Conservation (phyloP, 2,113 vertebrate species). For the Gadus chalcogrammus region DNA sequence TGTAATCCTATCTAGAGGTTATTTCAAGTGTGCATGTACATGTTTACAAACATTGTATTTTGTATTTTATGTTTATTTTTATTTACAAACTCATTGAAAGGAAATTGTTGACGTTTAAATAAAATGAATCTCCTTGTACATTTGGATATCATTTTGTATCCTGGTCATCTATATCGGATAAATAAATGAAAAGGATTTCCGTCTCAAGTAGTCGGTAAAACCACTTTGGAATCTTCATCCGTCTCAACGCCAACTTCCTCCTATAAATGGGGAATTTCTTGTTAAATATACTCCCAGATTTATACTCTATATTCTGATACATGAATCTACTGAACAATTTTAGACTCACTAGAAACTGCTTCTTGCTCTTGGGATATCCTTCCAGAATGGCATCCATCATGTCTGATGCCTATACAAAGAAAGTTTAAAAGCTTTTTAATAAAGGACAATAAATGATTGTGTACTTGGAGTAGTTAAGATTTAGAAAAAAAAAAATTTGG, state of each 20-base stretch:
- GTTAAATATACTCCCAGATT: not conserved
- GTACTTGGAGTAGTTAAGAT: not conserved
- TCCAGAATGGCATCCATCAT: conserved; percentile 90
- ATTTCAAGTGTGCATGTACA: too few species aligned
- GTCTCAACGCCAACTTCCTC: conserved; percentile 96
- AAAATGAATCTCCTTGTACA: too few species aligned
- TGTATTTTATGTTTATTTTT: too few species aligned
- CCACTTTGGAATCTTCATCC: conserved; percentile 84
- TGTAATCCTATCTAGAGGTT: too few species aligned
- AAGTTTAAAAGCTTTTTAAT: not conserved
- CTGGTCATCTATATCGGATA: not conserved
- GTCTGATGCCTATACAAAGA: conserved; percentile 79
- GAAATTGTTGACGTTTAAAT: too few species aligned
- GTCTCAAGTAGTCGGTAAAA: conserved; percentile 75
- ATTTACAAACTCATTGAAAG: too few species aligned
- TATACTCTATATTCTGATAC: not conserved
- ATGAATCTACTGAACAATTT: not conserved
- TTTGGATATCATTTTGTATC: not conserved
- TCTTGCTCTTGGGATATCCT: conserved; percentile 96
- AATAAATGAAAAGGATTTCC: not conserved
- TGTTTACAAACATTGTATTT: too few species aligned
- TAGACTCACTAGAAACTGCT: conserved; percentile 83
- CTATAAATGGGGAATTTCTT: conserved; percentile 56
- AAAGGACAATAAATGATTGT: too few species aligned
- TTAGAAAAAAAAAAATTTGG: not conserved